Conservation (phyloP, 30 jellyfish, hydroid and myxozoan genomes). For the Hydractinia symbiolongicarpus region DNA sequence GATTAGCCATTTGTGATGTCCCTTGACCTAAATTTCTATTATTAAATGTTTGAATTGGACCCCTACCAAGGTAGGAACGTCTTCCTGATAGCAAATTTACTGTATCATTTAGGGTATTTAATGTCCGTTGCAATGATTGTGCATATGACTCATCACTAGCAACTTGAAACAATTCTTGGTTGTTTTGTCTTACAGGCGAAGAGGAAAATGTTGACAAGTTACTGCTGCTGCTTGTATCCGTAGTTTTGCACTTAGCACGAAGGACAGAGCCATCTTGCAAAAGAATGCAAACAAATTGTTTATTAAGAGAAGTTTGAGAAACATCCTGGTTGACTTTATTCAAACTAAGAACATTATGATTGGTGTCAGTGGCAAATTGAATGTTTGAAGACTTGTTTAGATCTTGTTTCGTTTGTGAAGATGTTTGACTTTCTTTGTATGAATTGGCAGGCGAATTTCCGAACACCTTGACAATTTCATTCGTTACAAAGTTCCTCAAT, state of each 20-base stretch:
- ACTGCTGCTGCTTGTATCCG: background rate
- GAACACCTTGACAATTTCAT: background rate
- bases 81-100: background rate
- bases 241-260: background rate
- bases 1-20: background rate
- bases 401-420: background rate
- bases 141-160: slow-evolving; percentile 31
- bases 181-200: background rate
- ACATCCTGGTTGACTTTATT: background rate
- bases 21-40: background rate
- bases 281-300: slow-evolving; percentile 12
- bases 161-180: slow-evolving; percentile 2
- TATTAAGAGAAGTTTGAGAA: slow-evolving; percentile 23
- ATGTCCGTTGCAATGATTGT: background rate
- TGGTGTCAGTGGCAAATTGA: background rate
- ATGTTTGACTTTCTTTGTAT: background rate
- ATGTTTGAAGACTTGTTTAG: background rate
- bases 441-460: slow-evolving; percentile 6
- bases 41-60: slow-evolving; percentile 16
- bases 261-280: slow-evolving; percentile 11
- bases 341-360: slow-evolving; percentile 16
- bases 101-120: background rate
- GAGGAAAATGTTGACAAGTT: background rate
- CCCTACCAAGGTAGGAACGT: slow-evolving; percentile 4
- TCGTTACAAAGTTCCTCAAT: background rate